Conservation (phyloP, 2,113 vertebrate species). For the Eidolon helvum region DNA sequence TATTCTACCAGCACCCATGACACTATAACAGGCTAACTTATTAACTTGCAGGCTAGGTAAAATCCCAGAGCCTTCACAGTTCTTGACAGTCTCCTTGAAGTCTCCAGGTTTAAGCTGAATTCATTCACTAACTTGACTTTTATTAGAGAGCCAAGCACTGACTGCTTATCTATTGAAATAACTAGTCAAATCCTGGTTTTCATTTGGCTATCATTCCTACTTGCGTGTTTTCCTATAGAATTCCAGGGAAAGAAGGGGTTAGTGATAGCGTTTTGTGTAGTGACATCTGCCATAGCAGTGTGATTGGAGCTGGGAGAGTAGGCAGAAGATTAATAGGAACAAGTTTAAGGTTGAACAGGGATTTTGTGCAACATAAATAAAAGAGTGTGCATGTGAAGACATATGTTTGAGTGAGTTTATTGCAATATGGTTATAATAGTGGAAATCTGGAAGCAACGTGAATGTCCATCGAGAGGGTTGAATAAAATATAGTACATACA, state of each 20-base stretch:
- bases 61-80: background rate
- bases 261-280: background rate
- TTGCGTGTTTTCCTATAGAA: background rate
- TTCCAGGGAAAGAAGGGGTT: background rate
- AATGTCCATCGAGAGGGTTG: constrained; percentile 21
- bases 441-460: constrained; percentile 46
- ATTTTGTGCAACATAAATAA: constrained; percentile 58
- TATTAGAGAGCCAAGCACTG: background rate
- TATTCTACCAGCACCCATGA: background rate
- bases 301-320: background rate
- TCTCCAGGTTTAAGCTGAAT: background rate
- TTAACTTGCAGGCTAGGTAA: background rate
- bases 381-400: constrained; percentile 43
- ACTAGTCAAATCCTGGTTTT: background rate
- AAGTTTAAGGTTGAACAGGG: constrained; percentile 57
- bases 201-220: background rate
- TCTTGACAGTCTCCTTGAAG: background rate
- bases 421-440: constrained; percentile 44
- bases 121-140: background rate
- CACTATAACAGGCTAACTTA: background rate
- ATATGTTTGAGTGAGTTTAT: constrained; percentile 43
- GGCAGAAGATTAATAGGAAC: constrained; percentile 25
- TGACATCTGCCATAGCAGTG: constrained; percentile 4
- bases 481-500: constrained; percentile 57
- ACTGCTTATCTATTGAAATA: background rate